Base-by-base conservation (phyloP, 2,888 invertebrate genomes). In the Trissolcus brochymenae region DNA sequence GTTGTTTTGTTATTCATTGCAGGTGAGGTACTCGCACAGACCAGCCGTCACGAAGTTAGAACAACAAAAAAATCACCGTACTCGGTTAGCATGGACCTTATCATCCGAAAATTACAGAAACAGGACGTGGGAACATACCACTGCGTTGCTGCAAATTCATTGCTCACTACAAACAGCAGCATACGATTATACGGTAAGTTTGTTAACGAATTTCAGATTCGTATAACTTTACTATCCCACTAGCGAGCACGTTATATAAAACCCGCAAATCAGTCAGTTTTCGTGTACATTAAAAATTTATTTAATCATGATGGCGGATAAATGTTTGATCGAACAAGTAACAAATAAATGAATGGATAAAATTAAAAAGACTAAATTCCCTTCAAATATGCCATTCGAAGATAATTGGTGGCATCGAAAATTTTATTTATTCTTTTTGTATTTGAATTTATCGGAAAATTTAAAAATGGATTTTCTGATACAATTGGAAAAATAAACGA, bases 161-260 rank as follows among this genome's bases (percentile, higher is more conserved):
- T 96, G 2, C 96, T 96, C 0, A 96, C 96, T 88, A 95, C 95
- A 17, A 96, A 96, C 87, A 95, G 95, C 90, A 94, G 93, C 85
- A 96, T 97, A 84, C 92, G 96, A 80, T 91, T 97, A 61, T 96
- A 96, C 88, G 96, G 97, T 96, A 89, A 92, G 92, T 87, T 76
- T 68, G 57, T 73, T 76, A 73, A 55, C 49, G 41, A 65, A 66
- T 75, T 67, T 46, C 53, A 60, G 66, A 55, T 60, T 61, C 55
- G 35, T 35, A 35, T 35, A 35, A 35, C 35, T 35, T 35, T 35
- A 35, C 35, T 9, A 35, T 35, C 2, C 35, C 35, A 35, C 4
- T 11, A 9, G 35, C 9, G 35, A 35, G 35, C 4, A n/a, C 29
- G 35, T 1, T 11, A 35, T 29, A 29, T 1, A 29, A 6, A 29